Evolutionary conservation across 2,888 invertebrate species (phyloP), one percentile per base, ranked within the genome.

Genomic region (Cylindroiulus punctatus): DNA sequence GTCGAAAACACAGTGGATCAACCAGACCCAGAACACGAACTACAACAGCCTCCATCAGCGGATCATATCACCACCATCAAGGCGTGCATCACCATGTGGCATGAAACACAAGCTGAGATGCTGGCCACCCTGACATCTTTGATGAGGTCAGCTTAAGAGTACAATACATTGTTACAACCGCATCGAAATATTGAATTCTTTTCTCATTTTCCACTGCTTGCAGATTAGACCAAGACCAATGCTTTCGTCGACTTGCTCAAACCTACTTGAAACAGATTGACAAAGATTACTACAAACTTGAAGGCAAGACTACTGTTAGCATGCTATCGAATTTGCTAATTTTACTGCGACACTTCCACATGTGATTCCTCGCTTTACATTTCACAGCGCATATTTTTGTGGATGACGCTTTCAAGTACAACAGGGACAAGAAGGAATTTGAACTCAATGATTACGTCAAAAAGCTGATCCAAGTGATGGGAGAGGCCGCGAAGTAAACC

Each of bases 31-130:
- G 52, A 19, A 52, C 2, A 32, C n/a, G 52, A 81, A 81, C 0
- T 26, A 81, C 0, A 7, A 40, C 2, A 32, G 30, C 36, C 36
- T 36, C 10, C 12, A 82, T 19, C 82, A 5, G 8, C 3, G 3
- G 82, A 82, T n/a, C 10, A 19, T 4, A 40, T 82, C 14, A n/a
- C 93, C 14, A 91, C 91, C 88, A 94, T 96, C 81, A 95, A 94
- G 89, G 94, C 94, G 1, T 98, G 97, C 90, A 97, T 96, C 4
- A 98, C 97, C 0, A 97, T 97, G 97, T 98, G 97, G 97, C 97
- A 97, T 90, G 98, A 98, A 91, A 96, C 94, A 0, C 93, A 93
- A 89, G 95, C 95, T 36, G 98, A 98, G 91, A 97, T 98, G 96
- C 94, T 95, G 89, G 96, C 96, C 90, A 95, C 98, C 91, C 93